Base-by-base conservation (phyloP, 2,797 vertebrate species). In the Sebastes ruberrimus region DNA sequence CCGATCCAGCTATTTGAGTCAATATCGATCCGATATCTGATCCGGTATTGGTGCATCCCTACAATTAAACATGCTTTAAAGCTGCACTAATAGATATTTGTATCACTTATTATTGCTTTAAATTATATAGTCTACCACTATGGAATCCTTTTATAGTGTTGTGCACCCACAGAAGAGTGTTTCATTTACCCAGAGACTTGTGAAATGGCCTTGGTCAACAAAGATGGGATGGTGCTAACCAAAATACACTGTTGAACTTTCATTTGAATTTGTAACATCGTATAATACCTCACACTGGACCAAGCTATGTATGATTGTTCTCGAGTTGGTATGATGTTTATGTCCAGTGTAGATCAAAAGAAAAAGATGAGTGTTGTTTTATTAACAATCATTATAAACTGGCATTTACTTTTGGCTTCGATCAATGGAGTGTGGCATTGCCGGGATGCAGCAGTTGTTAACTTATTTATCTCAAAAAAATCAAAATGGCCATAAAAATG, bases 341-440 rank as follows among this genome's bases (percentile, higher is more conserved):
- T 53, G 49, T 22, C n/a, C n/a, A 53, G 49, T 22, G 49, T 22
- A 22, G 20, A 53, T 53, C 1, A 53, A 66, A 82, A 80, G n/a
- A 74, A 78, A 69, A 69, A 63, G 20, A 68, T 42, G 23, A 57
- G 28, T 32, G 18, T 22, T 20, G 13, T 71, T 76, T 86, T 74
- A 78, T 61, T n/a, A 28, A 22, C 10, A 18, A 2, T 55, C 3
- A 49, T 57, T 63, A 49, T 56, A 68, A 78, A 63, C 38, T 60
- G 32, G 8, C 18, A 14, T 69, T 35, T 57, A 35, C 11, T 33
- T 22, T 32, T 76, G 52, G 60, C 35, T 22, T 79, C 4, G 74
- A 23, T 56, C 59, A 68, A 49, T 52, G 25, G 10, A 52, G 13
- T 64, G 28, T 61, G 53, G 23, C 52, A 9, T 25, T 18, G 22